Base-by-base conservation (phyloP, 2,888 invertebrate species). In the Caenorhabditis angaria region DNA sequence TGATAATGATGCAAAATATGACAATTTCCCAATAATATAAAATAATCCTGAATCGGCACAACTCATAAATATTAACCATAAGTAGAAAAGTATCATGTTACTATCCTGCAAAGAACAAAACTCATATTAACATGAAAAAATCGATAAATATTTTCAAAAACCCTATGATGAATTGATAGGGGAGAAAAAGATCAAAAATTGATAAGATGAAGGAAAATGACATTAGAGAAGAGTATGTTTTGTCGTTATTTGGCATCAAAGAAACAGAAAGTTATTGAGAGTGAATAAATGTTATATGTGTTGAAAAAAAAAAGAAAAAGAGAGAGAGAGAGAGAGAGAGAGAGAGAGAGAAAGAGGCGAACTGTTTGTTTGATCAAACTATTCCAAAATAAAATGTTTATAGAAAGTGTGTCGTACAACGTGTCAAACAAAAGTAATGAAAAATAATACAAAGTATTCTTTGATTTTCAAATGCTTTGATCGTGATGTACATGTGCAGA, bases 271-370 rank as follows among this genome's bases (percentile, higher is more conserved):
- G 25, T 51, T 51, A n/a, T n/a, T n/a, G n/a, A n/a, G 51, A 8
- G 12, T 51, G 51, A 22, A 51, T 4, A 18, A 48, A 51, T 22
- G 12, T 35, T 35, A 35, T 35, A 10, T 35, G 35, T 35, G 14
- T 35, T 35, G 14, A 35, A 51, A 24, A 51, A 51, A 51, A 22
- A 51, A 22, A 51, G 51, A 51, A 3, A 51, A 51, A 51, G 6
- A 51, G n/a, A 51, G 25, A 24, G 22, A 51, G 8, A 51, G 8
- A 18, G 20, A 48, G 48, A 18, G 48, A 48, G 48, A 48, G 48
- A 48, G 48, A 48, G 48, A 48, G 48, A 51, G 51, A 51, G 35
- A 35, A 35, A 35, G 35, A 35, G 35, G 14, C 41, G 10, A 41
- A 18, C 6, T 32, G 41, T 41, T 41, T 41, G 41, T 14, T 41